These are phyloP conservation scores for Drosophila mercatorum DNA, from an alignment of 2,888 invertebrate genomes.

Conservation along the genomic window DNA sequence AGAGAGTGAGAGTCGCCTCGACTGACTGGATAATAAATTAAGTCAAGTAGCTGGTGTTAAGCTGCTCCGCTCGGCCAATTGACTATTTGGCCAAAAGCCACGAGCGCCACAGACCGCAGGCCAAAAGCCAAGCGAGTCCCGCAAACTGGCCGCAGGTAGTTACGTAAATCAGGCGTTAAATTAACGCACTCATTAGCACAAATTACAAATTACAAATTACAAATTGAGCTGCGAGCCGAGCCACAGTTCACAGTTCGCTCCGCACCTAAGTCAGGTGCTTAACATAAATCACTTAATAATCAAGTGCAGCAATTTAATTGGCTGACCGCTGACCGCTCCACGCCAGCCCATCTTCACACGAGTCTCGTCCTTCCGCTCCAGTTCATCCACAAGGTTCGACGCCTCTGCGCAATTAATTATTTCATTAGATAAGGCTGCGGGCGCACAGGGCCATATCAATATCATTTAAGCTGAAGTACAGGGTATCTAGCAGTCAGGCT, in stretches of 20 bases:
- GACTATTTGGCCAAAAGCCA: conserved; percentile 46
- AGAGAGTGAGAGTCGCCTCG: background rate
- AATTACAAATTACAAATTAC: conserved; percentile 75
- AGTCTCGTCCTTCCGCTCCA: conserved; percentile 2
- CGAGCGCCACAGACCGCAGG: conserved; percentile 15
- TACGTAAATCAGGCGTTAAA: conserved; percentile 74
- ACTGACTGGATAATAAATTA: conserved; percentile 51
- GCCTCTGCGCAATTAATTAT: conserved; percentile 65
- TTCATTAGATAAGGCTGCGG: conserved; percentile 48
- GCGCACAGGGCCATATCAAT: conserved; percentile 22
- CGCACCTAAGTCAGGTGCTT: conserved; percentile 67
- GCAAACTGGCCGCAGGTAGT: conserved; percentile 51
- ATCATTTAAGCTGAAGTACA: background rate
- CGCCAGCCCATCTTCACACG: background rate
- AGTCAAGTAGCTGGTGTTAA: conserved; percentile 55
- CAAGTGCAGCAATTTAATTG: conserved; percentile 75
- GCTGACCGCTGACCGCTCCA: conserved; percentile 30
- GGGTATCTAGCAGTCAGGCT: background rate
- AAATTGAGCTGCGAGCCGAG: conserved; percentile 59
- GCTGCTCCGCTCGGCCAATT: conserved; percentile 37
- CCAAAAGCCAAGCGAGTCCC: conserved; percentile 31
- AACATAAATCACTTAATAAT: conserved; percentile 78
- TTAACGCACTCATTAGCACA: conserved; percentile 79
- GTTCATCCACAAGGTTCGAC: conserved; percentile 12
- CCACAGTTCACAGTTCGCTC: conserved; percentile 10